These are phyloP conservation scores for Oxyruncus cristatus DNA, from an alignment of 2,113 vertebrate genomes.

Conservation along the genomic window DNA sequence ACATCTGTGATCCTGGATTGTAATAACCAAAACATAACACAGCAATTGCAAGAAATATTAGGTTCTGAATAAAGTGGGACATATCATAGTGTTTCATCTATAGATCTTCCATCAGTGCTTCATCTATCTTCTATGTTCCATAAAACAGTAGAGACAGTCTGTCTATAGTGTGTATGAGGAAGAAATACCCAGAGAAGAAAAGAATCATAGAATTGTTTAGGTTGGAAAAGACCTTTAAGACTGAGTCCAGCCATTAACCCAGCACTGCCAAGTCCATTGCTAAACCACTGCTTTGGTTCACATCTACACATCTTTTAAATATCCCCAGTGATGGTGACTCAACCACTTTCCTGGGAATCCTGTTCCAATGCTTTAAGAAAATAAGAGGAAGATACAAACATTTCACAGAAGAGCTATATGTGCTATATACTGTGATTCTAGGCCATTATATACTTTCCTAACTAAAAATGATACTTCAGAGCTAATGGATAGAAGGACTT, in stretches of 20 bases:
- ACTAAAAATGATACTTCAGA: neutral
- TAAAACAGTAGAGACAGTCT: neutral
- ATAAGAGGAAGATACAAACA: neutral
- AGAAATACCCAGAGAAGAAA: neutral
- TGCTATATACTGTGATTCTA: neutral
- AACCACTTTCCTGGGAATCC: neutral
- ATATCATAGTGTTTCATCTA: neutral
- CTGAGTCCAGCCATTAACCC: neutral
- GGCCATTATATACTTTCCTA: neutral
- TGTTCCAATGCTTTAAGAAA: neutral
- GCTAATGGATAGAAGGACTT: neutral
- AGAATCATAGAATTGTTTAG: neutral
- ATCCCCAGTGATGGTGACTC: neutral
- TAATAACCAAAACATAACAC: neutral
- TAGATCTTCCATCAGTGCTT: neutral
- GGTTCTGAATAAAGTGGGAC: neutral
- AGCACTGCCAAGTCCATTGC: neutral
- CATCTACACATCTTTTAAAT: neutral
- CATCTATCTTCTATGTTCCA: neutral
- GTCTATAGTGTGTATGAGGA: neutral
- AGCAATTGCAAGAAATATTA: neutral
- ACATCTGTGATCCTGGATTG: neutral
- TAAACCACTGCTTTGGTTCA: neutral
- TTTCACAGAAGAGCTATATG: neutral
- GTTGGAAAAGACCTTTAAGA: neutral